These are phyloP conservation scores for Mimachlamys varia DNA, from an alignment of 2,888 invertebrate genomes.

Conservation along the genomic window DNA sequence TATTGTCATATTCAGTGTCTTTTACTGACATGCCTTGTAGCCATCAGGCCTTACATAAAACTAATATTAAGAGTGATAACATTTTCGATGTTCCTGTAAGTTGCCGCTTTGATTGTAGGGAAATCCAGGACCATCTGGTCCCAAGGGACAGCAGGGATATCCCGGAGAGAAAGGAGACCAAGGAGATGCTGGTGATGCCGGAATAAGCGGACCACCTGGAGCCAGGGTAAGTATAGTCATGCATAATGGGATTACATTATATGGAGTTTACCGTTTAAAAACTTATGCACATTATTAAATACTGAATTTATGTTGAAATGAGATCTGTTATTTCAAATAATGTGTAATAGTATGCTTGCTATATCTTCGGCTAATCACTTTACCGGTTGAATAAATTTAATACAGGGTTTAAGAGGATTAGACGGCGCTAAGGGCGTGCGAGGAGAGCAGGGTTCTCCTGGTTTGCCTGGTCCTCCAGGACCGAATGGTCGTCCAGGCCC, in stretches of 20 bases:
- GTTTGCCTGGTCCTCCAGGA: conserved; percentile 71
- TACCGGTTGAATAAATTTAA: neutral
- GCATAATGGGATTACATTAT: too few relatives aligned
- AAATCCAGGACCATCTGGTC: conserved; percentile 58
- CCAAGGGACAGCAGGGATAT: conserved; percentile 63
- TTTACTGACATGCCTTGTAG: too few relatives aligned
- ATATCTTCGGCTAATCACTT: too few relatives aligned
- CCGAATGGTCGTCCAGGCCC: conserved; percentile 68
- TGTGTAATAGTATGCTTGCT: too few relatives aligned
- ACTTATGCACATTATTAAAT: neutral
- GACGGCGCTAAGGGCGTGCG: conserved; percentile 88
- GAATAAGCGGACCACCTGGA: conserved; percentile 67
- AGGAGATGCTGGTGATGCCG: conserved; percentile 66
- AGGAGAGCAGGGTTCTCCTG: conserved; percentile 81
- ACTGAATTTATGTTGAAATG: conserved; percentile 73
- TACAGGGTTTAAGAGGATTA: conserved; percentile 81
- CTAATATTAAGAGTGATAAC: too few relatives aligned
- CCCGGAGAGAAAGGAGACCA: conserved; percentile 68
- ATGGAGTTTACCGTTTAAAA: neutral
- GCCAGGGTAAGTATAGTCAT: conserved; percentile 57
- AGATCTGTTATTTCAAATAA: too few relatives aligned
- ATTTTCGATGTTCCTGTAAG: neutral
- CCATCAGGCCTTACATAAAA: too few relatives aligned
- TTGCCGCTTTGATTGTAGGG: neutral
- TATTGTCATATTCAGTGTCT: too few relatives aligned